Evolutionary conservation across 1,140 invertebrate species (phyloP).

Genomic region (Hyphantria cunea): DNA sequence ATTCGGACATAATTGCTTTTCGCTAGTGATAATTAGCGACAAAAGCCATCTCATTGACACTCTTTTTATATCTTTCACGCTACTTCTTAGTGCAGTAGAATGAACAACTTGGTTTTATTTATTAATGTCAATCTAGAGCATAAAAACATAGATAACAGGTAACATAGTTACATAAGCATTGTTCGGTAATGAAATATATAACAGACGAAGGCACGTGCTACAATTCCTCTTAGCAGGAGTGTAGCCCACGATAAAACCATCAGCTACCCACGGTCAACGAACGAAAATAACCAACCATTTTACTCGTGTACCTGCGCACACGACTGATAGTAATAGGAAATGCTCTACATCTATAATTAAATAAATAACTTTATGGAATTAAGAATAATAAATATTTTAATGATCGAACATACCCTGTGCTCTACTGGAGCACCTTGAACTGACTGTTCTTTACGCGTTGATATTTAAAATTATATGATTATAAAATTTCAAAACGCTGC

Average conservation of each 20-base stretch:
- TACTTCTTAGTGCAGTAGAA: no score
- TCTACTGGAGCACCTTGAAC: background rate
- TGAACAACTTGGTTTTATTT: no score
- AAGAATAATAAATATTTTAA: conserved; percentile 18
- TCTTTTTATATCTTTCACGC: no score
- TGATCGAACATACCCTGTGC: background rate
- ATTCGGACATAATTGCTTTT: no score
- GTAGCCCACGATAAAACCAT: conserved; percentile 49
- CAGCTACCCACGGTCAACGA: conserved; percentile 55
- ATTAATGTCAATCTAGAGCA: no score
- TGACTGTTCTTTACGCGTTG: no score
- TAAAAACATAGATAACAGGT: no score
- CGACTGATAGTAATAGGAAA: conserved; percentile 27
- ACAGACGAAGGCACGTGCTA: conserved; percentile 43
- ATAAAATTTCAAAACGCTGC: no score
- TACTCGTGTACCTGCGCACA: conserved; percentile 24
- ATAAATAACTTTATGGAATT: conserved; percentile 35
- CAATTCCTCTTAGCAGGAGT: conserved; percentile 33
- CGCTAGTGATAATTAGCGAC: no score
- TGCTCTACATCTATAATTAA: conserved; percentile 36
- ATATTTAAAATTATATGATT: no score
- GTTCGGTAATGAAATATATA: conserved; percentile 11
- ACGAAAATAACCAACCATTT: conserved; percentile 51
- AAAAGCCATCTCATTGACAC: no score
- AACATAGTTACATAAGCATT: no score